Base-by-base conservation (phyloP, 2,113 vertebrate genomes). In the Callopanchax toddi region DNA sequence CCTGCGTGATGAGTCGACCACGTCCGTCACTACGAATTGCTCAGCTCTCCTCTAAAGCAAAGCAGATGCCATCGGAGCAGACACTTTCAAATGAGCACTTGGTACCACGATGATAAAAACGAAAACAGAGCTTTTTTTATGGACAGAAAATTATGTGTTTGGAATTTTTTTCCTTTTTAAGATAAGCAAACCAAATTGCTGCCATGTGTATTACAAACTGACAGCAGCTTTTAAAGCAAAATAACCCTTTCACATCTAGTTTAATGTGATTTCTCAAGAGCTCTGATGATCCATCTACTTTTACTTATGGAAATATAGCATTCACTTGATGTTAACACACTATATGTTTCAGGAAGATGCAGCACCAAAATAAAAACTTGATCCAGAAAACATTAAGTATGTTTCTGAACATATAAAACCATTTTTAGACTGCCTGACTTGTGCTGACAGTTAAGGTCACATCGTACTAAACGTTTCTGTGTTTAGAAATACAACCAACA, bases 1-100 rank as follows among this genome's bases (percentile, higher is more conserved):
- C 68, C 81, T 84, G 84, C 81, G 52, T 81, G 87, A 89, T 86
- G 84, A 86, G 86, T 39, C 48, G 76, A 78, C 87, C 76, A 74
- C 74, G 76, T 86, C 80, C 71, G 86, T 87, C 87, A 75, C 56
- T 61, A 75, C 1, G 70, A 84, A 87, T 89, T 46, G 67, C 70
- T 75, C 72, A 36, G 84, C 60, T 66, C 66, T 46, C 34, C 69
- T 81, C 82, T 91, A 89, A 91, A 85, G 82, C 61, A 84, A 87
- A 91, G 85, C 90, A 91, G 89, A 90, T 88, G 86, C 79, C 85
- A 76, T 82, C 76, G 32, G 71, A 59, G 83, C 43, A 20, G 46
- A 68, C 60, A 20, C 74, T 17, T 50, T 15, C 50, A 58, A 61
- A 59, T 43, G 81, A 66, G 73, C 76, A 59, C 72, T 61, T 73